Base-by-base conservation (phyloP, 2,888 invertebrate genomes). In the Petrolisthes manimaculis region DNA sequence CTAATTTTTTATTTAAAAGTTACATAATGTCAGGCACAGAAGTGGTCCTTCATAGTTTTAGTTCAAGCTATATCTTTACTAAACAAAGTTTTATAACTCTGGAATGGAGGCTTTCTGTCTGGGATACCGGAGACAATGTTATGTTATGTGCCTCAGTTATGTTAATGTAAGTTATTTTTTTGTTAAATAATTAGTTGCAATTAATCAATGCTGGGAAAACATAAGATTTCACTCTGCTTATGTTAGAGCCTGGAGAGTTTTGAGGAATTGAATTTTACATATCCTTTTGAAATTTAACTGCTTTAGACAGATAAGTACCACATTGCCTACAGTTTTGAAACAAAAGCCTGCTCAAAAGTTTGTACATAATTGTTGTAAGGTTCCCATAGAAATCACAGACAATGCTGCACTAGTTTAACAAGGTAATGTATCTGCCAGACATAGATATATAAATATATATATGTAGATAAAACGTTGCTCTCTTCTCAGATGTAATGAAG, bases 271-370 rank as follows among this genome's bases (percentile, higher is more conserved):
- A 78, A 51, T 78, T 78, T 3, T 51, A 37, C 37, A 37, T 37
- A 37, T 77, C 51, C 53, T 51, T 8, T 24, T 74, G 53, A 78
- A 53, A 9, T 18, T 78, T 78, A n/a, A 54, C 54, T 78, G n/a
- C 79, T 81, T 12, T 37, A 9, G 61, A 54, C 18, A 69, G 5
- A 51, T 54, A 54, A 53, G 5, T 24, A 21, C 53, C 9, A 24
- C 14, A 37, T 69, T 69, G 37, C n/a, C 18, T 80, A 56, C 56
- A 81, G 6, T 56, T 81, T 61, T 81, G 67, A n/a, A 51, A 54
- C 24, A 18, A 74, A 71, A 54, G 14, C 54, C 71, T 83, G 71
- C 83, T 83, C 83, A 83, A 83, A 83, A 83, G 53, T 37, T 21
- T 83, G 71, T 83, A 54, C 8, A 74, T 83, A 53, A 83, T 21